phyloP scores from a whole-genome alignment of 2,113 vertebrate genomes.

The Manacus vitellinus region DNA sequence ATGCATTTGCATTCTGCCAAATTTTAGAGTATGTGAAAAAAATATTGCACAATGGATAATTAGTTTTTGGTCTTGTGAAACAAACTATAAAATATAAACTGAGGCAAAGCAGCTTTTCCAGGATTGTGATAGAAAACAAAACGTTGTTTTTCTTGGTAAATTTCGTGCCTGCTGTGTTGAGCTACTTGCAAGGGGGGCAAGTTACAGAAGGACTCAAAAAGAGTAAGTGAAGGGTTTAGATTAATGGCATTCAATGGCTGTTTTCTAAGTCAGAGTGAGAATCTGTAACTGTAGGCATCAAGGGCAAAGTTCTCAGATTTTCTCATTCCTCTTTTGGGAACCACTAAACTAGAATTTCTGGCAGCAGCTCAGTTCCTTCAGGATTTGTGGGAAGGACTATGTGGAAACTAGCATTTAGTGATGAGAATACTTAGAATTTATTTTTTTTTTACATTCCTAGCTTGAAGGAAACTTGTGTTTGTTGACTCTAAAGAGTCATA shows the following conservation, averaged over 20 bases:
- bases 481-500: background rate
- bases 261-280: background rate
- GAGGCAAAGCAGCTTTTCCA: background rate
- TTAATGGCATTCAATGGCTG: background rate
- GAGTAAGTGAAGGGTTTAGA: background rate
- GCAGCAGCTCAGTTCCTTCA: background rate
- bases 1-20: background rate
- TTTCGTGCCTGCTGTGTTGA: background rate
- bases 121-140: background rate
- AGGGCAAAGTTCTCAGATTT: slow-evolving; percentile 11
- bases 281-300: background rate
- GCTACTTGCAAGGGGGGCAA: background rate
- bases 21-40: background rate
- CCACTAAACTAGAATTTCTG: background rate
- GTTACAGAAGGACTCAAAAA: background rate
- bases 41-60: slow-evolving; percentile 11
- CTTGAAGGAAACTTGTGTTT: background rate
- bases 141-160: background rate
- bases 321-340: background rate
- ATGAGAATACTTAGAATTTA: background rate
- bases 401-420: background rate
- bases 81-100: background rate
- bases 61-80: background rate
- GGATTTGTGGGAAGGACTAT: background rate
- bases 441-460: background rate